Conservation (phyloP, 37 sponge, comb jelly and placozoan species). For the Spongilla lacustris region DNA sequence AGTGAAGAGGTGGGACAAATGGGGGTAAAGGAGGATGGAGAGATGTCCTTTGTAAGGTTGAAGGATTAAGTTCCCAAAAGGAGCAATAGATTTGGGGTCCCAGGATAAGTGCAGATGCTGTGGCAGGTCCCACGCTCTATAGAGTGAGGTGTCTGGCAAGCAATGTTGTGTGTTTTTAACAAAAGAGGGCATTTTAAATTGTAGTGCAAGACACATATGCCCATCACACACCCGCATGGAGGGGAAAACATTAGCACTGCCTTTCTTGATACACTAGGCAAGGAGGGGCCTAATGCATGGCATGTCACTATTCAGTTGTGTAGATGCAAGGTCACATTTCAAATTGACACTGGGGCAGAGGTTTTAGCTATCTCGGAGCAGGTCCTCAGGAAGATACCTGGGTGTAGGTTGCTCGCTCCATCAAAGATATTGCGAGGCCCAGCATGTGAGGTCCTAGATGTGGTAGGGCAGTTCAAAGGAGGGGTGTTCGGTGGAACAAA, state of each 20-base stretch:
- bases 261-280: not conserved
- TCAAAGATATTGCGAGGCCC: slow-evolving; percentile 24
- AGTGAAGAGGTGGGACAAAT: not conserved
- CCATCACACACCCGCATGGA: not conserved
- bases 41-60: not conserved
- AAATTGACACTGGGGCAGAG: slow-evolving; percentile 29
- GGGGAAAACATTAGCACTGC: not conserved
- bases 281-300: not conserved
- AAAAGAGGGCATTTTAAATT: slow-evolving; percentile 34
- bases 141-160: slow-evolving; percentile 21
- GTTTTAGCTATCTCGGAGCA: slow-evolving; percentile 18
- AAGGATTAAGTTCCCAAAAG: not conserved
- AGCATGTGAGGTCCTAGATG: not conserved
- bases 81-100: not conserved
- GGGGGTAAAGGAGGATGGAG: not conserved
- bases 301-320: not conserved
- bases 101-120: not conserved
- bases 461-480: not conserved
- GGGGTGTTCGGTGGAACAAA: not conserved
- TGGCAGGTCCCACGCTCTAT: not conserved
- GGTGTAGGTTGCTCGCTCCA: not conserved
- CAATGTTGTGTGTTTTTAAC: slow-evolving; percentile 17
- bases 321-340: not conserved
- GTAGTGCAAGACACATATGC: not conserved
- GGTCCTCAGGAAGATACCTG: not conserved